Conservation (phyloP, 2,888 invertebrate genomes). For the Hesperia comma region DNA sequence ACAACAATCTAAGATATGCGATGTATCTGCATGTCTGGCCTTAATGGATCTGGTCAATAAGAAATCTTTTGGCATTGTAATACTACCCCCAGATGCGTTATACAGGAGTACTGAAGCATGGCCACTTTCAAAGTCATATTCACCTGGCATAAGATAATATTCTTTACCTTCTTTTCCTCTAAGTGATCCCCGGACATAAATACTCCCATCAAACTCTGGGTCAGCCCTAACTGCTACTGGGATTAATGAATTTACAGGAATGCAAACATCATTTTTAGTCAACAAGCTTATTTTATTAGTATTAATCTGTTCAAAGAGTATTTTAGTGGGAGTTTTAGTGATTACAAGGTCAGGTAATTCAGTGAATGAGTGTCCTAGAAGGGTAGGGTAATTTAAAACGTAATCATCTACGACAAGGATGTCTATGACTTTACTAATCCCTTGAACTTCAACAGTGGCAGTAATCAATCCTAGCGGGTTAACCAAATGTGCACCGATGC, state of each 20-base stretch:
- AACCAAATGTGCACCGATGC: neutral
- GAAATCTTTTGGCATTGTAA: neutral
- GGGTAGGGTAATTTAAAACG: neutral
- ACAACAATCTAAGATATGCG: neutral
- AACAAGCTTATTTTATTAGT: neutral
- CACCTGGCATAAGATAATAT: neutral
- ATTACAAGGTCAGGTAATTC: neutral
- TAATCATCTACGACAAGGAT: neutral
- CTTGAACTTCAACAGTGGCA: neutral
- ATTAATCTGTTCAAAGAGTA: neutral
- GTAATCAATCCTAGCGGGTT: neutral
- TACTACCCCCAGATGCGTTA: neutral
- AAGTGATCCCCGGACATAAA: neutral
- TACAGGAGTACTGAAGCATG: neutral
- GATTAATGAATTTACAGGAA: neutral
- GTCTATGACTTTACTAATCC: neutral
- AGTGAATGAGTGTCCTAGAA: neutral
- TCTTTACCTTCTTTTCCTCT: neutral
- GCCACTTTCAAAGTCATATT: neutral
- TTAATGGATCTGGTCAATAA: neutral
- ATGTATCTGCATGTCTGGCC: neutral
- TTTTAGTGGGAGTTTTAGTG: neutral
- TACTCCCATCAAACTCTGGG: neutral
- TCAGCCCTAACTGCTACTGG: neutral
- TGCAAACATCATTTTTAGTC: neutral